These are phyloP conservation scores for Oreortyx pictus DNA, from an alignment of 2,797 vertebrate species.

Conservation along the genomic window DNA sequence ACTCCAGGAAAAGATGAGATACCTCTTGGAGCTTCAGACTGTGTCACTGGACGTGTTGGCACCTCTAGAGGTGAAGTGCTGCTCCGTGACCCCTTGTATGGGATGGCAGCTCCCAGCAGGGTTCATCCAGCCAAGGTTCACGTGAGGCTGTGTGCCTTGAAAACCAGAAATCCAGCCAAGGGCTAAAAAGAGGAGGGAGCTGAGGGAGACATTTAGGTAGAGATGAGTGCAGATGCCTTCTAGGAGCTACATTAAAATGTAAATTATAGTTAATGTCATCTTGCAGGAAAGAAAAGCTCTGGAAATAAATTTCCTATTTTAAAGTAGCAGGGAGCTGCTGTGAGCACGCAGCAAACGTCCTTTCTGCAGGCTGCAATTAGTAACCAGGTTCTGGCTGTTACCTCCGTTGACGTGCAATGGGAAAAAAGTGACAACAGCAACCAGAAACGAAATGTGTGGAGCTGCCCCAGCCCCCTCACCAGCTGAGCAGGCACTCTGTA, in stretches of 20 bases:
- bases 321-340: background rate
- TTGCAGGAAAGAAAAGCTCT: constrained; percentile 26
- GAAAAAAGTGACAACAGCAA: background rate
- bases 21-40: too few species aligned
- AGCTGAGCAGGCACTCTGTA: background rate
- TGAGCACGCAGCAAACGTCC: background rate
- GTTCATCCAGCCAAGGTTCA: background rate
- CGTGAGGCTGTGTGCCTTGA: background rate
- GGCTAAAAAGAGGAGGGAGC: background rate
- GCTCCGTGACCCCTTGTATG: background rate
- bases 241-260: constrained; percentile 62
- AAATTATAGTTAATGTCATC: constrained; percentile 54
- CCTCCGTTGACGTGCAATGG: background rate
- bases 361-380: constrained; percentile 1
- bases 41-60: background rate
- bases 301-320: constrained; percentile 54
- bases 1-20: background rate
- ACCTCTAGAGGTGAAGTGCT: background rate
- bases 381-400: background rate
- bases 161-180: background rate
- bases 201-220: background rate
- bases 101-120: background rate
- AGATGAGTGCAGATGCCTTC: constrained; percentile 27
- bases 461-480: background rate
- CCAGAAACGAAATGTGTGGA: background rate